phyloP scores from a whole-genome alignment of 2,888 invertebrate genomes.

The Isoperla grammatica region DNA sequence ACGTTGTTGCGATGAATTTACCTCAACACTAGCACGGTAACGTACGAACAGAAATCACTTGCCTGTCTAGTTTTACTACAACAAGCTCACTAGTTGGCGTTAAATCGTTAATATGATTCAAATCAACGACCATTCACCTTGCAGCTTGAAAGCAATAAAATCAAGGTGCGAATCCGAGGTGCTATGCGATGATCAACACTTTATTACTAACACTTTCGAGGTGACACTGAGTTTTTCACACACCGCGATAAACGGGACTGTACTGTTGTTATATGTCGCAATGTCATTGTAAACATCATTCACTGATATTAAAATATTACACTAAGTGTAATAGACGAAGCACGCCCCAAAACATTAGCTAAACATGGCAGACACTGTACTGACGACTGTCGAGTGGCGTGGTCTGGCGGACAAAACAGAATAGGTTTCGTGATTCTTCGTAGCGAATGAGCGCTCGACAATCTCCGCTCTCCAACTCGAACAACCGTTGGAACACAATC shows the following conservation, averaged over 20 bases:
- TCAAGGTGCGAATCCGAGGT: constrained; percentile 18
- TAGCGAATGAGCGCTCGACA: not conserved
- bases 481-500: not conserved
- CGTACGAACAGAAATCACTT: too few species aligned
- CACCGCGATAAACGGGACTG: constrained; percentile 25
- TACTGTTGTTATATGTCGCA: constrained; percentile 23
- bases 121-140: constrained; percentile 17
- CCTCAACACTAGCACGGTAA: too few species aligned
- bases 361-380: constrained; percentile 34
- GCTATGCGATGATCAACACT: constrained; percentile 11
- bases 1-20: constrained; percentile 27
- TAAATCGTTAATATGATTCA: not conserved
- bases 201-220: constrained; percentile 26
- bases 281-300: constrained; percentile 29
- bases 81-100: too few species aligned
- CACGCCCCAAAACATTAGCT: constrained; percentile 31
- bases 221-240: constrained; percentile 23
- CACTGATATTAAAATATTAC: constrained; percentile 27
- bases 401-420: constrained; percentile 9
- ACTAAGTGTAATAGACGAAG: constrained; percentile 28
- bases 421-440: not conserved
- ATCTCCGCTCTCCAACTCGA: too few species aligned
- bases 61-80: too few species aligned
- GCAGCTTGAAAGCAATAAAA: not conserved
- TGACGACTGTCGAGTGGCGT: constrained; percentile 29